These are phyloP conservation scores for Dicentrarchus labrax DNA, from an alignment of 2,113 vertebrate species.

Conservation along the genomic window DNA sequence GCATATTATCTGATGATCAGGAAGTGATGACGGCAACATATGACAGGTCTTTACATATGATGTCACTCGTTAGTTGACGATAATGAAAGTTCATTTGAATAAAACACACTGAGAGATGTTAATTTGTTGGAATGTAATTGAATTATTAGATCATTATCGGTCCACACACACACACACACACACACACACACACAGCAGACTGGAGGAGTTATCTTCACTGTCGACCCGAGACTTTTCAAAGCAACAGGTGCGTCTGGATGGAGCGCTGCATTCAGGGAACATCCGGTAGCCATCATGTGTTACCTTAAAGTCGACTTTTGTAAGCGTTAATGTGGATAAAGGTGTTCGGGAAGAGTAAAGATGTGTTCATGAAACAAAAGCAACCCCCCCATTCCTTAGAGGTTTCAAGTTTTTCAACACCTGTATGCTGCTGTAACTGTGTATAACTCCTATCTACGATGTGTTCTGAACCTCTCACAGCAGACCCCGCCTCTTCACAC, in stretches of 20 bases:
- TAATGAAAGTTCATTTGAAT: neutral
- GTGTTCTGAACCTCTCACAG: too few species aligned
- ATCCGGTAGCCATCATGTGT: rapidly evolving
- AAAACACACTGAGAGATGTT: too few species aligned
- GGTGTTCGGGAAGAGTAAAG: rapidly evolving
- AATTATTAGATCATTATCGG: too few species aligned
- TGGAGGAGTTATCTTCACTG: neutral
- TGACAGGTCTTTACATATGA: neutral
- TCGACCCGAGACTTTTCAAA: neutral
- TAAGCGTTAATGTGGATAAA: neutral
- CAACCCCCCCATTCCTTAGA: rapidly evolving
- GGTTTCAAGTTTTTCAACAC: neutral
- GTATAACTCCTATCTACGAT: rapidly evolving
- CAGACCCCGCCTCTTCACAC: constrained; percentile 45
- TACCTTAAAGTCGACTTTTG: neutral
- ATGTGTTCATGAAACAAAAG: rapidly evolving
- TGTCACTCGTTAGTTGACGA: neutral
- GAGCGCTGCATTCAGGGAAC: constrained; percentile 34
- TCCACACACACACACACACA: too few species aligned
- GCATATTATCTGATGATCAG: constrained; percentile 3
- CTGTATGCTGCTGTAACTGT: too few species aligned
- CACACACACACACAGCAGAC: too few species aligned
- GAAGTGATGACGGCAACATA: constrained; percentile 11
- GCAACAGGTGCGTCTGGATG: constrained; percentile 65
- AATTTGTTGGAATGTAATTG: rapidly evolving